These are phyloP conservation scores for Lipophrys pholis DNA, from an alignment of 2,113 vertebrate species.

Conservation along the genomic window DNA sequence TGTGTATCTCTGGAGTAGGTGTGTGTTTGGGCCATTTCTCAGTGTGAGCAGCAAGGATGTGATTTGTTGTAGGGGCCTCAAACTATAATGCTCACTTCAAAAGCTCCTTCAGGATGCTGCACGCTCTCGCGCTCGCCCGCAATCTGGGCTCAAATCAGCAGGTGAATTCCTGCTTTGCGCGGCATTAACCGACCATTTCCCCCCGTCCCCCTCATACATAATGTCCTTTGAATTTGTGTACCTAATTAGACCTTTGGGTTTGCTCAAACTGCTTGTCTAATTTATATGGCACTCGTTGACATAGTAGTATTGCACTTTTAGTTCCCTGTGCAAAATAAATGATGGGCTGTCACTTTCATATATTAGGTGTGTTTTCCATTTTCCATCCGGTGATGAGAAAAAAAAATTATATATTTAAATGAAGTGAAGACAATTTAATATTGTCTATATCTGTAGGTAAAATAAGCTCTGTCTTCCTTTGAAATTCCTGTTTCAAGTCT, in stretches of 20 bases:
- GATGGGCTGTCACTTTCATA: conserved; percentile 27
- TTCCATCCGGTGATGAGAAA: background rate
- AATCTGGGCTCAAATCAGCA: conserved; percentile 62
- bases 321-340: conserved; percentile 36
- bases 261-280: conserved; percentile 61
- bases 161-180: conserved; percentile 65
- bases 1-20: no score
- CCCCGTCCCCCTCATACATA: conserved; percentile 75
- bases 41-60: conserved; percentile 58
- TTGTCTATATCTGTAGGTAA: conserved; percentile 40
- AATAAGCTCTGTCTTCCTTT: conserved; percentile 33
- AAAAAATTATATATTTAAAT: conserved; percentile 2
- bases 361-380: background rate
- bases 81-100: conserved; percentile 78
- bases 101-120: conserved; percentile 66
- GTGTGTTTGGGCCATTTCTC: conserved; percentile 28
- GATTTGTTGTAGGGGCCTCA: conserved; percentile 70
- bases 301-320: conserved; percentile 31
- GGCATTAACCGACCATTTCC: conserved; percentile 63
- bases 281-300: conserved; percentile 61
- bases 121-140: conserved; percentile 28
- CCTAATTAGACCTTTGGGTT: conserved; percentile 73
- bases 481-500: conserved; percentile 47
- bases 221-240: conserved; percentile 80
- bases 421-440: conserved; percentile 37